A percentile compares a stretch with the other conserved stretches of the same genome.
Evolutionary conservation across 64 coral and sea anemone species (phyloP).

Genomic region (Stichodactyla mertensii): DNA sequence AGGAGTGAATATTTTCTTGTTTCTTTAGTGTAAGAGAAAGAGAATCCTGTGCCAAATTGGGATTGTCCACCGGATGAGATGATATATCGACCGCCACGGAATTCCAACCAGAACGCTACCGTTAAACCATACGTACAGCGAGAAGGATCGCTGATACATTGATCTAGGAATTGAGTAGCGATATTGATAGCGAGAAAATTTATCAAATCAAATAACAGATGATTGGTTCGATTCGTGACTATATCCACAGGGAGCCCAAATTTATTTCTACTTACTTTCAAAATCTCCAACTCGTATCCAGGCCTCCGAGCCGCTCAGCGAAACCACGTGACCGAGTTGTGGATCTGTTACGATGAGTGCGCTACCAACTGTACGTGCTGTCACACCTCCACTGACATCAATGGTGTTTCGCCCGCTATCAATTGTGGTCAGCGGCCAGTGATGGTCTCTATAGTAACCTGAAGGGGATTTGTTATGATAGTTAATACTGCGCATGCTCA

Average conservation of each 20-base stretch:
- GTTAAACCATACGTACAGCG: constrained; percentile 52
- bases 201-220: too few relatives aligned
- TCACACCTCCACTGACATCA: constrained; percentile 25
- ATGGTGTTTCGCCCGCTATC: constrained; percentile 30
- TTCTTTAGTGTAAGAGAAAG: constrained; percentile 56
- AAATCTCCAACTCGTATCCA: constrained; percentile 82
- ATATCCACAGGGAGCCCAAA: not conserved
- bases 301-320: constrained; percentile 44
- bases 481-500: too few relatives aligned
- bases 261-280: constrained; percentile 38
- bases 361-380: constrained; percentile 35
- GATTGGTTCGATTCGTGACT: not conserved
- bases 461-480: not conserved
- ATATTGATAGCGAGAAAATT: too few relatives aligned
- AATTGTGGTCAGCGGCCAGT: constrained; percentile 53
- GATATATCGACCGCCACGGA: constrained; percentile 60
- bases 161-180: constrained; percentile 7
- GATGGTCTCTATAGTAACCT: constrained; percentile 82
- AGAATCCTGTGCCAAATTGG: constrained; percentile 66
- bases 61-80: constrained; percentile 88
- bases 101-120: constrained; percentile 73
- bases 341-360: constrained; percentile 39
- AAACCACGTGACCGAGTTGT: constrained; percentile 58
- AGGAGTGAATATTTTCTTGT: constrained; percentile 36
- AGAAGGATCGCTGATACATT: constrained; percentile 64